Evolutionary conservation across 2,113 vertebrate genomes (phyloP).

Genomic region (Phyllostomus hastatus): DNA sequence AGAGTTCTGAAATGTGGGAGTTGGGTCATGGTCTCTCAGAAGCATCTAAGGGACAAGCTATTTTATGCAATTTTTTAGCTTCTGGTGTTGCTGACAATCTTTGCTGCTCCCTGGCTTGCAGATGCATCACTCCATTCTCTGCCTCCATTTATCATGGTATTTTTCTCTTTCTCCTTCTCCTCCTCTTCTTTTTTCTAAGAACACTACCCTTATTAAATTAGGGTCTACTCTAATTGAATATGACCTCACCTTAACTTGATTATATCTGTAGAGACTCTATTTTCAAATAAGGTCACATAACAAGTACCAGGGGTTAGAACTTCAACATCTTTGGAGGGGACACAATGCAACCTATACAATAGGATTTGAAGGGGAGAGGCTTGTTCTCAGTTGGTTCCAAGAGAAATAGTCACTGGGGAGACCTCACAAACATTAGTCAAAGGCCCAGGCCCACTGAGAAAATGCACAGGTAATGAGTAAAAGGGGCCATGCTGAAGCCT

Average conservation of each 20-base stretch:
- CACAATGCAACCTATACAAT: background rate
- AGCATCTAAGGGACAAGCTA: background rate
- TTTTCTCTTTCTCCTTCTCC: background rate
- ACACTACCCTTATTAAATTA: background rate
- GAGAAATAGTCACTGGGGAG: background rate
- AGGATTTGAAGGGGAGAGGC: background rate
- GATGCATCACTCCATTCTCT: background rate
- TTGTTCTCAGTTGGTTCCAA: background rate
- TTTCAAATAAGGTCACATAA: background rate
- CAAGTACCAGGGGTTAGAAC: background rate
- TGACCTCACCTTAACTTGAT: background rate
- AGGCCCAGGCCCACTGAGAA: background rate
- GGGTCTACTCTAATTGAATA: background rate
- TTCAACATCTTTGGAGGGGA: background rate
- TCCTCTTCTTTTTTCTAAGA: background rate
- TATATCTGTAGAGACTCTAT: background rate
- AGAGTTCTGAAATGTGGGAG: background rate
- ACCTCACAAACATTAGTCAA: background rate
- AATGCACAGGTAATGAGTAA: background rate
- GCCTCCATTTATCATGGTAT: background rate
- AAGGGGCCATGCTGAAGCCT: background rate
- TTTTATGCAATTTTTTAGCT: background rate
- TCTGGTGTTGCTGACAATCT: background rate
- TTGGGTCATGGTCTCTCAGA: background rate
- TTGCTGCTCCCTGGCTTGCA: background rate